Evolutionary conservation across 2,888 invertebrate genomes (phyloP).

Genomic region (Cephus runcator): DNA sequence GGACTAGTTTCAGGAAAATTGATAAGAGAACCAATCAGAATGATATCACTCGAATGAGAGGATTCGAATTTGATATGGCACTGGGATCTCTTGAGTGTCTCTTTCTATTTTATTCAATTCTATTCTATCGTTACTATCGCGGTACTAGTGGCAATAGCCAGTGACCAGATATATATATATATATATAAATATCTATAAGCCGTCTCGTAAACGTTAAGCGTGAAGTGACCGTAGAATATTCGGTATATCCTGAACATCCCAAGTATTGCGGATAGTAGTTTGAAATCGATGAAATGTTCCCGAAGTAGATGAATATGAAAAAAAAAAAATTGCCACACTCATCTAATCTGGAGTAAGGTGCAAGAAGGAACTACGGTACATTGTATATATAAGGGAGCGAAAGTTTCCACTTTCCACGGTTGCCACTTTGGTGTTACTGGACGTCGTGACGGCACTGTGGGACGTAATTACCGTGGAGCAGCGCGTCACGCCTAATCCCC

Average conservation of each 20-base stretch:
- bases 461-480: slow-evolving; percentile 47
- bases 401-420: neutral
- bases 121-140: neutral
- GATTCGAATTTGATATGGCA: neutral
- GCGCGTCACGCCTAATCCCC: slow-evolving; percentile 45
- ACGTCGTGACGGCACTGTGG: neutral
- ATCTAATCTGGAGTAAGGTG: neutral
- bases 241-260: neutral
- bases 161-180: slow-evolving; percentile 1
- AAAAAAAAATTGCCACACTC: neutral
- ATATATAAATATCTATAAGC: neutral
- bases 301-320: neutral
- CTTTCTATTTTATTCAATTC: neutral
- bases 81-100: neutral
- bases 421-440: neutral
- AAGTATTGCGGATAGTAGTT: neutral
- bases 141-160: neutral
- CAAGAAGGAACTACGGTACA: neutral
- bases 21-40: neutral
- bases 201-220: neutral
- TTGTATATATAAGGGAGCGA: neutral
- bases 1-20: neutral
- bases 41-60: neutral
- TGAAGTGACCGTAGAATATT: neutral
- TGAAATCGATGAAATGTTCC: neutral